A percentile compares a stretch with the other conserved stretches of the same genome.
Evolutionary conservation across 2,113 vertebrate genomes (phyloP).

Genomic region (Burhinus bistriatus): DNA sequence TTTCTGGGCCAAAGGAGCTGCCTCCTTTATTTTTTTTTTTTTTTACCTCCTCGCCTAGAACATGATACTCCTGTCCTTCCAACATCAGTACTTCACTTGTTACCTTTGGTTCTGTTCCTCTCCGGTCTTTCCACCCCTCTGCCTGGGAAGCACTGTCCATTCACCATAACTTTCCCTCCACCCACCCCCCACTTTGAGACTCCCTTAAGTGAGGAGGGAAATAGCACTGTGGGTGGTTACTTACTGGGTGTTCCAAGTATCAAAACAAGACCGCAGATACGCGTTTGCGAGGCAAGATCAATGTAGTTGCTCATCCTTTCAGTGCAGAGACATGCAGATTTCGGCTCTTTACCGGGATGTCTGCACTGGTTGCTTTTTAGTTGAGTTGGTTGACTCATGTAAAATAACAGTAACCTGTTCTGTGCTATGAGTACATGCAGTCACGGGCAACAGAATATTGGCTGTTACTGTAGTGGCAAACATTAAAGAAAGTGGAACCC

Average conservation of each 20-base stretch:
- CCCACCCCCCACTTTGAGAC: background rate
- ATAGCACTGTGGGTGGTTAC: background rate
- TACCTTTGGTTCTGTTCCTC: background rate
- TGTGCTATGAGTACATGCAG: background rate
- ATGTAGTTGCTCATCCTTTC: background rate
- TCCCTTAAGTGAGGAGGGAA: background rate
- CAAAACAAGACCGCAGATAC: background rate
- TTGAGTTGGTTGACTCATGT: background rate
- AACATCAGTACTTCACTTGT: background rate
- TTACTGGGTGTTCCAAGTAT: background rate
- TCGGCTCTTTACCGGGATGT: background rate
- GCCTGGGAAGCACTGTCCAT: background rate
- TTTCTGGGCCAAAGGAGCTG: background rate
- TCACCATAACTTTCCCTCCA: background rate
- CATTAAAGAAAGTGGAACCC: background rate
- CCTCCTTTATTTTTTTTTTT: background rate
- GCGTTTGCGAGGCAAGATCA: background rate
- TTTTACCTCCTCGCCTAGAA: background rate
- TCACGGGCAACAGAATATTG: background rate
- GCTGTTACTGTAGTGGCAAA: background rate
- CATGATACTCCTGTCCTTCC: background rate
- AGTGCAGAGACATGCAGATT: background rate
- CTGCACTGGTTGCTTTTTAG: background rate
- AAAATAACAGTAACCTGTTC: background rate
- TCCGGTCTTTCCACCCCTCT: background rate